Evolutionary conservation across 2,888 invertebrate species (phyloP), one percentile per base, ranked within the genome.

Genomic region (Choreutis nemorana): DNA sequence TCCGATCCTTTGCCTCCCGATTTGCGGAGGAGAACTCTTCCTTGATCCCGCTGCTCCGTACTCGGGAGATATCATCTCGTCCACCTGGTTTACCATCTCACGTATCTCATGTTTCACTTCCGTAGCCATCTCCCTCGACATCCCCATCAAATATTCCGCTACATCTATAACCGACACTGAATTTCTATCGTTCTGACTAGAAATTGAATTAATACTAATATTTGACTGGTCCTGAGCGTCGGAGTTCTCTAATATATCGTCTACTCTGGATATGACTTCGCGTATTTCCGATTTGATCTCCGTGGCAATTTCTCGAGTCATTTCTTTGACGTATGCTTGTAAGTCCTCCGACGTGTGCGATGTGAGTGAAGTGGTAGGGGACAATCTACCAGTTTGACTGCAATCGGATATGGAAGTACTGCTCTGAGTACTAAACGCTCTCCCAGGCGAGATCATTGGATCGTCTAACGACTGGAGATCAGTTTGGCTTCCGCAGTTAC

Each of bases 221-320:
- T 79, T 79, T 14, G 72, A 60, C 46, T 81, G 75, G 42, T 86
- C 86, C 4, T 81, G 53, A 1, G 75, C 67, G 48, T 86, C 87
- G 1, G 85, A 83, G 53, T 87, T 87, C 36, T 89, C 88, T 16
- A 90, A 63, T 26, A 88, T 90, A 51, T 90, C 89, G 42, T 91
- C 90, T 1, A 91, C 90, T 60, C 84, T 86, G 2, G 87, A 88
- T 42, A 90, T 90, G 0, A 91, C 90, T 59, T 87, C 90, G 4
- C 90, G 80, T 22, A 91, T 87, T 72, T 90, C 90, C 2, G 90
- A 90, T 55, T 90, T 90, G 11, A 91, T 87, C 65, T 90, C 90
- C 6, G 87, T 89, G 1, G 90, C 90, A 36, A 90, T 70, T 65
- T 90, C 89, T 62, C 84, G 86, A 3, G 90, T 89, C 60, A 89